These are phyloP conservation scores for Daphoenositta chrysoptera DNA, from an alignment of 2,113 vertebrate genomes.

Conservation along the genomic window DNA sequence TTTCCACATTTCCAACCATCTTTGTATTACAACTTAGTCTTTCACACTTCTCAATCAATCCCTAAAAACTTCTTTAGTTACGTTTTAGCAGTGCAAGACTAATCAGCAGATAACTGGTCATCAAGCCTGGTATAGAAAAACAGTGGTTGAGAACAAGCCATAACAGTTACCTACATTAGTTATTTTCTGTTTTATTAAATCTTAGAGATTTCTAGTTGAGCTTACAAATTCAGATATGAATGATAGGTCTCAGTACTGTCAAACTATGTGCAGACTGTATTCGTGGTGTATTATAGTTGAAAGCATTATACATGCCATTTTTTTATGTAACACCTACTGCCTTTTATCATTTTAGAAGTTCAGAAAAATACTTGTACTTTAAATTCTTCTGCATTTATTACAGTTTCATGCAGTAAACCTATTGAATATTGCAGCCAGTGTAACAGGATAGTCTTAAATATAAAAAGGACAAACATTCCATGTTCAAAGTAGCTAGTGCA, in stretches of 20 bases:
- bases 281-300: background rate
- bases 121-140: background rate
- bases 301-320: background rate
- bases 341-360: background rate
- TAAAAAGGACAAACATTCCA: background rate
- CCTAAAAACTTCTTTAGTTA: background rate
- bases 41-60: background rate
- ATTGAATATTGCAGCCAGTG: background rate
- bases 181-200: background rate
- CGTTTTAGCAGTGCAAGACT: background rate
- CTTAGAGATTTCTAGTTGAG: background rate
- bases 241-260: background rate
- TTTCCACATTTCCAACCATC: background rate
- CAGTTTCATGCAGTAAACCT: background rate
- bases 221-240: background rate
- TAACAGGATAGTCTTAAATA: background rate
- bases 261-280: background rate
- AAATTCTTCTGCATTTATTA: background rate
- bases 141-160: background rate
- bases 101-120: background rate
- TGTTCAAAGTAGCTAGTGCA: background rate
- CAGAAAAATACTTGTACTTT: background rate
- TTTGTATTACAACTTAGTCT: background rate
- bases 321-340: background rate
- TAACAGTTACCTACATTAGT: fast-evolving